A percentile compares a stretch with the other conserved stretches of the same genome.
phyloP scores from a whole-genome alignment of 2,888 invertebrate genomes.

The Tiliacea citrago region DNA sequence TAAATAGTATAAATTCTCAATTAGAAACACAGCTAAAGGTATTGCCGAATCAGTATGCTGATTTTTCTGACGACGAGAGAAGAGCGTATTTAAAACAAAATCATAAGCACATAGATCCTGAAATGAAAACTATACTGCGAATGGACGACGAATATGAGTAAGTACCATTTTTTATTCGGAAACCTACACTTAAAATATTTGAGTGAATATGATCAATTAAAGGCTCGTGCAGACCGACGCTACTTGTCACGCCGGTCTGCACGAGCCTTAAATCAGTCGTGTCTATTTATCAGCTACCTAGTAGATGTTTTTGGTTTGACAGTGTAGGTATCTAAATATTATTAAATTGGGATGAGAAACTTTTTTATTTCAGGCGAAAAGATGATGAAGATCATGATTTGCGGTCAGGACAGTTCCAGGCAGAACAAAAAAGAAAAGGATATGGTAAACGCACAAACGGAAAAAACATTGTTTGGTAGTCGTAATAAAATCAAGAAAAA shows the following conservation, averaged over 20 bases:
- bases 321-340: background rate
- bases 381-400: background rate
- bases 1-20: constrained; percentile 76
- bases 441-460: background rate
- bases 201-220: background rate
- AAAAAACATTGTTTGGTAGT: constrained; percentile 2
- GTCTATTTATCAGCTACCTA: background rate
- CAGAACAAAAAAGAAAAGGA: background rate
- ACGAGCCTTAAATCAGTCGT: background rate
- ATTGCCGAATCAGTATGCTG: constrained; percentile 75
- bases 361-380: constrained; percentile 20
- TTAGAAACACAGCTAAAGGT: constrained; percentile 69
- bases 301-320: background rate
- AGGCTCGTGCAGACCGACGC: no score
- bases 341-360: background rate
- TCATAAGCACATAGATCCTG: constrained; percentile 68
- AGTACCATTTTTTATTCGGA: background rate
- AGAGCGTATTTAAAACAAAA: constrained; percentile 25
- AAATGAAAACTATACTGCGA: constrained; percentile 60
- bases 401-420: background rate
- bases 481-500: background rate
- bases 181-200: background rate
- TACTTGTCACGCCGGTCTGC: no score
- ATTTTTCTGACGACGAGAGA: constrained; percentile 71
- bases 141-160: constrained; percentile 11